Percentiles rank a stretch among this genome's conserved stretches.
Evolutionary conservation across 2,797 vertebrate species (phyloP).

Genomic region (Poeciliopsis paucimaculata): DNA sequence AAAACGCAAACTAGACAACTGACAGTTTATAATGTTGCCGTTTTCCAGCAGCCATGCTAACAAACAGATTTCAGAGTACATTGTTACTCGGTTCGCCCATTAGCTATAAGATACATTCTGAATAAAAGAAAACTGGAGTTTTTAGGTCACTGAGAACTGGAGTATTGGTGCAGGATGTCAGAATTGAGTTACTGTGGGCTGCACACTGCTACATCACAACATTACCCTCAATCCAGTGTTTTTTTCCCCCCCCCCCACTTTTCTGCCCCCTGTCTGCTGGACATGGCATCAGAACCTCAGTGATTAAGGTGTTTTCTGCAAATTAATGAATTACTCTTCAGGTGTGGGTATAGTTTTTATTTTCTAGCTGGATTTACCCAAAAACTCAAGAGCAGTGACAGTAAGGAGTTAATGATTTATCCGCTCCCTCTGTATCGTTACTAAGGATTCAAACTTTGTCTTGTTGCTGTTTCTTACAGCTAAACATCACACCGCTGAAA

Average conservation of each 20-base stretch:
- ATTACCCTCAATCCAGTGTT: not conserved
- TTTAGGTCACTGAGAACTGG: not conserved
- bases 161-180: not conserved
- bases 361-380: not conserved
- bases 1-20: not conserved
- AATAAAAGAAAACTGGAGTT: not conserved
- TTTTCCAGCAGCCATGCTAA: not conserved
- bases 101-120: not conserved
- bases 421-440: not conserved
- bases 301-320: not conserved
- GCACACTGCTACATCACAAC: too few relatives aligned
- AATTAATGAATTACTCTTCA: not conserved
- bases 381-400: not conserved
- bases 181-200: not conserved
- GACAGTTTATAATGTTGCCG: not conserved
- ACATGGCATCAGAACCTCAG: not conserved
- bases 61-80: not conserved
- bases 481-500: not conserved
- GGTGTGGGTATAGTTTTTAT: not conserved
- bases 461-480: not conserved
- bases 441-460: not conserved
- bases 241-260: not conserved
- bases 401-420: not conserved
- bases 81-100: not conserved
- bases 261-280: not conserved